phyloP scores from a whole-genome alignment of 2,797 vertebrate species.

The Notolabrus celidotus region DNA sequence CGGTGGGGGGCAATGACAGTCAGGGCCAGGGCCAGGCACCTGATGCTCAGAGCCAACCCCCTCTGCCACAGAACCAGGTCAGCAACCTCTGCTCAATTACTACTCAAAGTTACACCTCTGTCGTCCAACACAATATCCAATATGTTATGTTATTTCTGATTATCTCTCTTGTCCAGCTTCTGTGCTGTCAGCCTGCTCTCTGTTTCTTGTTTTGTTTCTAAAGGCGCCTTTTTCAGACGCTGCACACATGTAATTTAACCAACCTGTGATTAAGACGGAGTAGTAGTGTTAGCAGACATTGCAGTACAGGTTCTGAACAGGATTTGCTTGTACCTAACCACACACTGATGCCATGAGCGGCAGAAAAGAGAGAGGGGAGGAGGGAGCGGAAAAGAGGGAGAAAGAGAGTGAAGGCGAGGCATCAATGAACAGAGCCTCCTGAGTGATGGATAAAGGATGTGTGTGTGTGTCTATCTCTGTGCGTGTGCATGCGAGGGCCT shows the following conservation, averaged over 20 bases:
- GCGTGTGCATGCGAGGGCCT: constrained; percentile 61
- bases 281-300: constrained; percentile 38
- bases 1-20: constrained; percentile 99
- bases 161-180: background rate
- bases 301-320: constrained; percentile 55
- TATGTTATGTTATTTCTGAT: constrained; percentile 4
- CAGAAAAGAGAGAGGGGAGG: constrained; percentile 58
- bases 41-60: constrained; percentile 98
- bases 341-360: constrained; percentile 74
- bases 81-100: constrained; percentile 52
- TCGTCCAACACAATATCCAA: constrained; percentile 8
- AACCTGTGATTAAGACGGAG: constrained; percentile 3
- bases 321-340: constrained; percentile 67
- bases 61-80: constrained; percentile 99
- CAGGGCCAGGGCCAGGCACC: constrained; percentile 98
- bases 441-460: constrained; percentile 79
- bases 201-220: constrained; percentile 11
- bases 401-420: constrained; percentile 69
- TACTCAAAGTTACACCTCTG: background rate
- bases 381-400: constrained; percentile 73
- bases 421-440: constrained; percentile 85
- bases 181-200: constrained; percentile 1
- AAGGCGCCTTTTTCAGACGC: background rate
- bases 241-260: constrained; percentile 31
- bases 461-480: constrained; percentile 61